These are phyloP conservation scores for Actinopyga echinites DNA, from an alignment of 53 echinoderm and acorn worm genomes.

Conservation along the genomic window DNA sequence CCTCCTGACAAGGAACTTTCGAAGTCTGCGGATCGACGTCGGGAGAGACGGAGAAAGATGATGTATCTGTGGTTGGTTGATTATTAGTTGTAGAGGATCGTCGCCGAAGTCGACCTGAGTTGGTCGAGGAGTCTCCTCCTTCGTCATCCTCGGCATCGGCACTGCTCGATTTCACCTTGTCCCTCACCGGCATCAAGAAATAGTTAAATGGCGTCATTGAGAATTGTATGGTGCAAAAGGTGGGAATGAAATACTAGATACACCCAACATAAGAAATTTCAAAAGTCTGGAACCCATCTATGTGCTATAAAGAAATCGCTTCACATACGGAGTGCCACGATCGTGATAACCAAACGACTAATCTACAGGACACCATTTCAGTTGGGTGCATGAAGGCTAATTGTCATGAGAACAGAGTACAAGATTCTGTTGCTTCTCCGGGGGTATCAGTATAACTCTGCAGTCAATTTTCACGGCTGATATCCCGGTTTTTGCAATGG, in stretches of 20 bases:
- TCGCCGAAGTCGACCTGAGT: conserved; percentile 25
- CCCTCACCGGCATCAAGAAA: conserved; percentile 30
- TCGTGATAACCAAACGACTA: too few species aligned
- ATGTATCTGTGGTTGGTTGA: conserved; percentile 36
- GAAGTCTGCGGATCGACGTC: conserved; percentile 31
- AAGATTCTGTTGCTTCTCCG: too few species aligned
- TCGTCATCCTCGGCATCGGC: conserved; percentile 10
- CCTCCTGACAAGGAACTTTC: conserved; percentile 44
- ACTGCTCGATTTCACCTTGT: conserved; percentile 21
- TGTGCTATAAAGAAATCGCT: too few species aligned
- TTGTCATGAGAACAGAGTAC: too few species aligned
- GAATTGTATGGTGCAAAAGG: background rate
- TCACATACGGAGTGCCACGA: too few species aligned
- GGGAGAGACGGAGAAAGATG: conserved; percentile 37
- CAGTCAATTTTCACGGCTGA: too few species aligned
- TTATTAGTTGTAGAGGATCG: conserved; percentile 16
- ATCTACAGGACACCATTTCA: too few species aligned
- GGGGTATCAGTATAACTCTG: too few species aligned
- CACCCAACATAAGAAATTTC: background rate
- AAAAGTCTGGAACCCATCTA: too few species aligned
- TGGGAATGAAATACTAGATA: conserved; percentile 7
- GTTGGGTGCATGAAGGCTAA: too few species aligned
- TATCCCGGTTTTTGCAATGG: too few species aligned
- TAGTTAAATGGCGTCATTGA: conserved; percentile 42
- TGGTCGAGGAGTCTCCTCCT: conserved; percentile 22